Conservation (phyloP, 1,140 invertebrate genomes). For the Harpegnathos saltator region DNA sequence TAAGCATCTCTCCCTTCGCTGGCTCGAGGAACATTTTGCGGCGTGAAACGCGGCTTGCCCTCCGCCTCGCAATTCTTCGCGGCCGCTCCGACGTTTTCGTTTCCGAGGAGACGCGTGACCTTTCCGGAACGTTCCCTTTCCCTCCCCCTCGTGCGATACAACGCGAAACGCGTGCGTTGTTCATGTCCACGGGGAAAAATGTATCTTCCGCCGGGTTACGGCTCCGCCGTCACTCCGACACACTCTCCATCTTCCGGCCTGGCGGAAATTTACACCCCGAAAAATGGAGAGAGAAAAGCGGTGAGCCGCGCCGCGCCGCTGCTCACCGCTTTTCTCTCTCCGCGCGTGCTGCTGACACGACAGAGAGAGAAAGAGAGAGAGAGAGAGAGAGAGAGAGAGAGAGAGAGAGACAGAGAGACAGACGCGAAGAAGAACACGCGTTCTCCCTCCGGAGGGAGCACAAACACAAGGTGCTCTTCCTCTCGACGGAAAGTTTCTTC, state of each 20-base stretch:
- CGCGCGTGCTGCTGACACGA: background rate
- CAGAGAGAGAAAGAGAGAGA: too few relatives aligned
- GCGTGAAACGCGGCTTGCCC: too few relatives aligned
- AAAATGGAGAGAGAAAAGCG: background rate
- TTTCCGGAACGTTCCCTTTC: background rate
- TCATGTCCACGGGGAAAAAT: slow-evolving; percentile 8
- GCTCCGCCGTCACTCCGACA: slow-evolving; percentile 17
- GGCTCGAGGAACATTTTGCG: too few relatives aligned
- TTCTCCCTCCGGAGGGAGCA: too few relatives aligned
- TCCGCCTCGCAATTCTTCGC: too few relatives aligned
- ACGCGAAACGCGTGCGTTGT: background rate
- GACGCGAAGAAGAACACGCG: too few relatives aligned
- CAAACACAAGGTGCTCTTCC: too few relatives aligned
- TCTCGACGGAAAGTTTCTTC: too few relatives aligned
- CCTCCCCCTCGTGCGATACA: too few relatives aligned
- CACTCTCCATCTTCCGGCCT: slow-evolving; percentile 8
- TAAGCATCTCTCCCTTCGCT: too few relatives aligned
- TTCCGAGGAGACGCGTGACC: background rate
- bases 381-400: too few relatives aligned
- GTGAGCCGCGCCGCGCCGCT: background rate
- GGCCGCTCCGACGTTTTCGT: background rate
- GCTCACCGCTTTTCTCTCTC: background rate
- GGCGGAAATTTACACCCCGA: slow-evolving; percentile 27
- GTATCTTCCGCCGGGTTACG: slow-evolving; percentile 20
- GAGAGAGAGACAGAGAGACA: too few relatives aligned